Conservation (phyloP, 1,140 invertebrate genomes). For the Copidosoma floridanum region DNA sequence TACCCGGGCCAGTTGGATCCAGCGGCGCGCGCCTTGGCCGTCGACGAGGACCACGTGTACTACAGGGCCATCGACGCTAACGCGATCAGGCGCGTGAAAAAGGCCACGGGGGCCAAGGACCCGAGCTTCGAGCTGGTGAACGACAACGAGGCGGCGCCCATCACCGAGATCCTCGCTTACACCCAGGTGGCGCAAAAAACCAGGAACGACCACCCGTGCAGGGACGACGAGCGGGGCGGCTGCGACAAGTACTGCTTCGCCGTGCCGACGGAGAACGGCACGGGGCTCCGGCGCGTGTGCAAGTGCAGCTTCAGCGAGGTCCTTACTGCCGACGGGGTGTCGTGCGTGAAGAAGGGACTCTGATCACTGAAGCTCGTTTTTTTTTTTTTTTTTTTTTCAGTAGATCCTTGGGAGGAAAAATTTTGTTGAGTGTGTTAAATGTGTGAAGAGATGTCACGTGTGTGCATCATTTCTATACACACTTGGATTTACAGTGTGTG, state of each 20-base stretch:
- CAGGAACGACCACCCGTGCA: conserved; percentile 26
- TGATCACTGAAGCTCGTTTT: no score
- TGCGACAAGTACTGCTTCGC: conserved; percentile 23
- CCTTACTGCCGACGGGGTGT: neutral
- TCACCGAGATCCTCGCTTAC: conserved; percentile 13
- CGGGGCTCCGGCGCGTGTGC: conserved; percentile 2
- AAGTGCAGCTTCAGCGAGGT: conserved; percentile 23
- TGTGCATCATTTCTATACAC: no score
- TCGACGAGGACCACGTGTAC: conserved; percentile 17
- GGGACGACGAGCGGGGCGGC: conserved; percentile 2
- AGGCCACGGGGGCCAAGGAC: conserved; percentile 4
- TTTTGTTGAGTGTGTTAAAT: no score
- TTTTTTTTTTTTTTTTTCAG: no score
- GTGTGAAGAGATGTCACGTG: no score
- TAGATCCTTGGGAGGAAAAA: no score
- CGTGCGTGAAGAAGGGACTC: conserved; percentile 12
- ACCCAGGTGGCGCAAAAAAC: conserved; percentile 14
- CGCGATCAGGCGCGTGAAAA: conserved; percentile 5
- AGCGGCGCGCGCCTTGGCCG: neutral
- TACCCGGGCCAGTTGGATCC: conserved; percentile 20
- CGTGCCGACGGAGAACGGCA: neutral
- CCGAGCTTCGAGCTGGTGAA: conserved; percentile 11
- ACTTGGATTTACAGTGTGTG: no score
- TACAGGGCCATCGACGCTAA: conserved; percentile 1
- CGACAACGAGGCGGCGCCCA: neutral